Conservation (phyloP, 2,888 invertebrate genomes). For the Dysmachus trigonus region DNA sequence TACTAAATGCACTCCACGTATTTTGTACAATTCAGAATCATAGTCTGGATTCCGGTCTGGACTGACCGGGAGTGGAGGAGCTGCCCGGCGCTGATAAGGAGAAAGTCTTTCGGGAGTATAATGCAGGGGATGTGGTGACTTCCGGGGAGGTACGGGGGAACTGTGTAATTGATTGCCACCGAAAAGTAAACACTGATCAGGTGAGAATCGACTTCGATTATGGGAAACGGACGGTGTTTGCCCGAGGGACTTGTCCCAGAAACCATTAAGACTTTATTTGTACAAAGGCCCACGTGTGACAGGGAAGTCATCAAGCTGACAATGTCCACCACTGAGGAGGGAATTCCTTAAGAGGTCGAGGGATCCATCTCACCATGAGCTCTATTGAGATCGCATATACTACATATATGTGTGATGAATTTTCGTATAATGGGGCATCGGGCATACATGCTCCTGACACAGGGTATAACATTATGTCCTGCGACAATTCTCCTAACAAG, state of each 20-base stretch:
- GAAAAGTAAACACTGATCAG: background rate
- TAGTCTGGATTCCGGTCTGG: background rate
- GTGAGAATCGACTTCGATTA: background rate
- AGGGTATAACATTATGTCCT: background rate
- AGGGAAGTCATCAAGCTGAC: background rate
- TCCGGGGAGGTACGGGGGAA: background rate
- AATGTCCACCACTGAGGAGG: background rate
- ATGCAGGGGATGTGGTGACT: background rate
- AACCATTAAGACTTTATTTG: background rate
- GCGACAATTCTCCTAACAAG: background rate
- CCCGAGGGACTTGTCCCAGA: background rate
- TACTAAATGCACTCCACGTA: background rate
- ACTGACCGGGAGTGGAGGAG: background rate
- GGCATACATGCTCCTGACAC: background rate
- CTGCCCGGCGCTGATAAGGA: background rate
- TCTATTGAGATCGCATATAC: background rate
- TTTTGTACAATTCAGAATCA: background rate
- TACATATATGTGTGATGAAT: background rate
- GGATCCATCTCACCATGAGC: background rate
- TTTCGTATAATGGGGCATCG: background rate
- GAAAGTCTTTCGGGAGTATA: background rate
- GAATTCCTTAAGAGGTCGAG: background rate
- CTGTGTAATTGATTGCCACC: background rate
- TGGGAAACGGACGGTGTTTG: background rate
- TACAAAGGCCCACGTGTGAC: background rate